Evolutionary conservation across 2,797 vertebrate species (phyloP), one percentile per base, ranked within the genome.

Genomic region (Mergus octosetaceus): DNA sequence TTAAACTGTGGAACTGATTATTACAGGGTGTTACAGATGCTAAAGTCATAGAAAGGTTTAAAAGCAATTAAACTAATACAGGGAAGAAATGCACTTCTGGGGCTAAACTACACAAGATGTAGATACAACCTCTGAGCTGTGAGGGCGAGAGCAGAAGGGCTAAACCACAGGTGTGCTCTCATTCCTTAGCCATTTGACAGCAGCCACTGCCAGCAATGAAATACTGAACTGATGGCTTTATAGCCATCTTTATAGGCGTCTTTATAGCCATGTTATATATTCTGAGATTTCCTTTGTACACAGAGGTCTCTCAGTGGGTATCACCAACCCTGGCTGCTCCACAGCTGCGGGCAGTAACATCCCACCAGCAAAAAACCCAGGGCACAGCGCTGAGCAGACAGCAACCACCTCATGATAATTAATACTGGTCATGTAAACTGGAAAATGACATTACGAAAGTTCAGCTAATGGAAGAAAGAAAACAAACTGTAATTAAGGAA

Each of bases 401-500:
- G 64, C 38, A 81, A 24, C 25, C 43, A 6, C n/a, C 8, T 9
- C 45, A n/a, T n/a, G 39, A 43, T 30, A 91, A 81, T 75, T 81
- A 90, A 79, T 49, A 77, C 24, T 14, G 41, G 28, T 57, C 82
- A 89, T 4, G 7, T n/a, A 74, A 90, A 61, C 20, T 13, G 45
- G 17, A 65, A 79, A 72, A 85, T 62, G 4, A 24, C 19, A 47
- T 78, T 47, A 56, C 28, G 43, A 9, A 93, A 93, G 68, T 91
- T 47, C 69, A 77, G n/a, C 75, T 66, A 82, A 72, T 45, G 38
- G 41, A 21, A 30, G 0, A 73, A 77, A 93, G 47, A 53, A 93
- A 94, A 32, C 62, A 91, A 96, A 93, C 60, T 68, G 39, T 56
- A 91, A 92, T 95, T 96, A 96, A 93, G 70, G 61, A 93, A 96